Conservation (phyloP, 2,797 vertebrate species). For the Galago senegalensis region DNA sequence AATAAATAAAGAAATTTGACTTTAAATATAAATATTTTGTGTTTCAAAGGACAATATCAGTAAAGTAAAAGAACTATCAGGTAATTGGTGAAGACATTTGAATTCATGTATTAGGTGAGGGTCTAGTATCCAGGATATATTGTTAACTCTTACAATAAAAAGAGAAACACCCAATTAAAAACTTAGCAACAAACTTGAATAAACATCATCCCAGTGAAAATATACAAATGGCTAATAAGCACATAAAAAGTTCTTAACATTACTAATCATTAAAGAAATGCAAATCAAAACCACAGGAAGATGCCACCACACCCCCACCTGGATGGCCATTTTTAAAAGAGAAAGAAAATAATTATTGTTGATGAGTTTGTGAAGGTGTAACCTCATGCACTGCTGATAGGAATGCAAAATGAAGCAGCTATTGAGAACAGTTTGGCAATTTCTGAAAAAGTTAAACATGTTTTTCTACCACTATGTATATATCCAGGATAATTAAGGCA, state of each 20-base stretch:
- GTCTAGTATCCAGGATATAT: slow-evolving; percentile 4
- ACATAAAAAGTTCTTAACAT: neutral
- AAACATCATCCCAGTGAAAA: neutral
- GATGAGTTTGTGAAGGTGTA: neutral
- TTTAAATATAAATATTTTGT: slow-evolving; percentile 19
- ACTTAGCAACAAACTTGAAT: neutral
- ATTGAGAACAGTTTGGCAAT: neutral
- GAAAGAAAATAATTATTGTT: neutral
- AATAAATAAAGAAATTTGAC: neutral
- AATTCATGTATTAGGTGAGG: neutral
- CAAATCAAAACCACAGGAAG: neutral
- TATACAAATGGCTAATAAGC: neutral
- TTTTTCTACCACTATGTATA: neutral
- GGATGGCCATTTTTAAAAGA: neutral
- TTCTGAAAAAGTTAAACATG: neutral
- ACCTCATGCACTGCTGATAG: neutral
- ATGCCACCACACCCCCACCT: neutral
- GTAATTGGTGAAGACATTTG: neutral
- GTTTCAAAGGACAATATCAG: neutral
- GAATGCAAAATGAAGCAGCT: neutral
- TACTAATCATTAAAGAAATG: neutral
- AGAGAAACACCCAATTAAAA: neutral
- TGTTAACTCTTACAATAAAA: neutral
- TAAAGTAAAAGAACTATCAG: neutral
- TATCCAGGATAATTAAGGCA: neutral